A percentile compares a stretch with the other conserved stretches of the same genome.
Conservation (phyloP, 1,140 invertebrate genomes). For the Musca vetustissima region DNA sequence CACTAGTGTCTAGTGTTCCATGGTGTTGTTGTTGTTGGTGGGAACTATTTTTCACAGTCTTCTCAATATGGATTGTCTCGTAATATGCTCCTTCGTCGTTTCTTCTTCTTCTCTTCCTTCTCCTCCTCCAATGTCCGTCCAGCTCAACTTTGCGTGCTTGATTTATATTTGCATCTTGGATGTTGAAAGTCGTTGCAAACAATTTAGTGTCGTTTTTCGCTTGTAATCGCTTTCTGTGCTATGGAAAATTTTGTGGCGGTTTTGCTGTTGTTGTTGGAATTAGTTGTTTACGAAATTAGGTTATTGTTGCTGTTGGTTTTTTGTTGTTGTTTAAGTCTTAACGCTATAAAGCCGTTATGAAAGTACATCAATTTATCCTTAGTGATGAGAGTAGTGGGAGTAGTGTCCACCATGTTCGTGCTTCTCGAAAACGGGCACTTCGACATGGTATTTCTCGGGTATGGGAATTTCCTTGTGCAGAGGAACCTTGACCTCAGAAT, state of each 20-base stretch:
- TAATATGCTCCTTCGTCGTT: conserved; percentile 37
- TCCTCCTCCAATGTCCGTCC: conserved; percentile 18
- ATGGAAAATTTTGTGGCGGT: conserved; percentile 47
- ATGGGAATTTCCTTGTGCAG: conserved; percentile 75
- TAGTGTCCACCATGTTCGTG: conserved; percentile 47
- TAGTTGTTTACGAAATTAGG: too few species aligned
- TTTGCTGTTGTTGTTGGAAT: conserved; percentile 27
- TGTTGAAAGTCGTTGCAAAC: conserved; percentile 11
- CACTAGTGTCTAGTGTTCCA: neutral
- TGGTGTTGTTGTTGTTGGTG: conserved; percentile 6
- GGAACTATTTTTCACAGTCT: conserved; percentile 34
- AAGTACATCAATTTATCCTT: conserved; percentile 1
- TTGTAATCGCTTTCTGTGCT: conserved; percentile 41
- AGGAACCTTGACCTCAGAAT: conserved; percentile 71
- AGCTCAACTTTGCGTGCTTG: conserved; percentile 26
- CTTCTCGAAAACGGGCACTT: conserved; percentile 62
- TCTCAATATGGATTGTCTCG: conserved; percentile 47
- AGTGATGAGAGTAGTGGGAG: conserved; percentile 34
- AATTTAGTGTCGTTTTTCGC: conserved; percentile 10
- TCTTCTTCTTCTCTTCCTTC: conserved; percentile 25
- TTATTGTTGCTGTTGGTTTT: conserved; percentile 25
- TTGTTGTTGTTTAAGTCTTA: conserved; percentile 5
- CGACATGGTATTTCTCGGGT: conserved; percentile 71
- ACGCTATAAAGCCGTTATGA: conserved; percentile 19
- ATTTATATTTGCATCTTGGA: conserved; percentile 25